A percentile compares a stretch with the other conserved stretches of the same genome.
phyloP scores from a whole-genome alignment of 2,888 invertebrate species.

The Synanthedon vespiformis region DNA sequence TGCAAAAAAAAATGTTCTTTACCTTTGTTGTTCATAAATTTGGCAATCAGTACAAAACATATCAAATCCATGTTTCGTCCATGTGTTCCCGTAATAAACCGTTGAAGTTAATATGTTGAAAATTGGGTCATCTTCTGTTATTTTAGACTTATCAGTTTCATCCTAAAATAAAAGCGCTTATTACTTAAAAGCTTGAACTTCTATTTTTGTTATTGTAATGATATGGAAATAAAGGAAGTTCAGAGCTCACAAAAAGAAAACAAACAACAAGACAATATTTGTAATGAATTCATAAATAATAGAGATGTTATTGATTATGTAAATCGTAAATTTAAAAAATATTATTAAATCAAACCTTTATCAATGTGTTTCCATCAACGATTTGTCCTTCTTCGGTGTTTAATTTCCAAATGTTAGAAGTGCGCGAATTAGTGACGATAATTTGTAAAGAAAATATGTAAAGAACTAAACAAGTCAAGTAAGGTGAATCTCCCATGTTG shows the following conservation, averaged over 20 bases:
- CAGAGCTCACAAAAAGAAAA: too few species aligned
- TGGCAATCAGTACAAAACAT: conserved; percentile 75
- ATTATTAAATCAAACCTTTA: conserved; percentile 52
- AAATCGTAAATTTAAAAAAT: conserved; percentile 27
- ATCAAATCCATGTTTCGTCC: conserved; percentile 76
- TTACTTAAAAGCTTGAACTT: too few species aligned
- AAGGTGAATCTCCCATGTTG: conserved; percentile 70
- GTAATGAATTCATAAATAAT: conserved; percentile 10
- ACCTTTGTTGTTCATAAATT: conserved; percentile 65
- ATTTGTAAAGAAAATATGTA: conserved; percentile 80
- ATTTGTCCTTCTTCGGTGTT: conserved; percentile 82
- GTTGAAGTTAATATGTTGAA: conserved; percentile 83
- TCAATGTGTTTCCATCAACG: conserved; percentile 72
- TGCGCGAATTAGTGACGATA: conserved; percentile 81
- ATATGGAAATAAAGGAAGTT: too few species aligned
- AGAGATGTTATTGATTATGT: conserved; percentile 33
- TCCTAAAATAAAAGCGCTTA: conserved; percentile 29
- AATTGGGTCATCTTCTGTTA: conserved; percentile 74
- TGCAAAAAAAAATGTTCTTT: conserved; percentile 5
- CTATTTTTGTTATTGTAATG: too few species aligned
- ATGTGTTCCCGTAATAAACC: conserved; percentile 73
- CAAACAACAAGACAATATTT: too few species aligned
- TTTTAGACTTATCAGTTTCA: conserved; percentile 47
- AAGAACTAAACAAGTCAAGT: conserved; percentile 73
- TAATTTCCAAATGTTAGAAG: conserved; percentile 86